Conservation (phyloP, 2,888 invertebrate species). For the Sericinus montela region DNA sequence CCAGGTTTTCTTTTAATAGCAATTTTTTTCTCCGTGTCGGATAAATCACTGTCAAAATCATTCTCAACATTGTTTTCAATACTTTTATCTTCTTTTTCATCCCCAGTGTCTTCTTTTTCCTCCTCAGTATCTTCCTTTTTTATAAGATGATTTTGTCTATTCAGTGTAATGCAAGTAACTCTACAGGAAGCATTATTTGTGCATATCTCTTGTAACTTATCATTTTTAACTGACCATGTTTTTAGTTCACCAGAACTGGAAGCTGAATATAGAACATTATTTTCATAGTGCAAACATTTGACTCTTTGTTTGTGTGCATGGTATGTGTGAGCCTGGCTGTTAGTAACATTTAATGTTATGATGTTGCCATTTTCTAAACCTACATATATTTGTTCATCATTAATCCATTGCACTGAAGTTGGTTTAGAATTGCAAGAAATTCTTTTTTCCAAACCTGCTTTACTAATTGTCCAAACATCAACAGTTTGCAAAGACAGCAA, state of each 20-base stretch:
- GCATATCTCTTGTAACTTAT: slow-evolving; percentile 73
- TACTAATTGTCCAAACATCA: slow-evolving; percentile 89
- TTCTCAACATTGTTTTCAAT: slow-evolving; percentile 30
- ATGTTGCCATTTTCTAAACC: slow-evolving; percentile 88
- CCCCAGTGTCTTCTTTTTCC: slow-evolving; percentile 50
- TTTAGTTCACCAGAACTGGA: slow-evolving; percentile 90
- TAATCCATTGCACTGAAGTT: slow-evolving; percentile 84
- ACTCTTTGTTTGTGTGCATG: slow-evolving; percentile 83
- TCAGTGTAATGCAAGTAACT: slow-evolving; percentile 84
- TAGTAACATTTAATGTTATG: slow-evolving; percentile 76
- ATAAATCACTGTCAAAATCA: slow-evolving; percentile 35
- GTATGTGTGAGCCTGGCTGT: slow-evolving; percentile 63
- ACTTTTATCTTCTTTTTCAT: no score
- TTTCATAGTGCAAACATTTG: slow-evolving; percentile 80
- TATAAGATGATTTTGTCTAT: slow-evolving; percentile 63
- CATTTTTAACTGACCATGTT: slow-evolving; percentile 79
- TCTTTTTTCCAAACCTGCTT: slow-evolving; percentile 84
- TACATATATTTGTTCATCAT: slow-evolving; percentile 80
- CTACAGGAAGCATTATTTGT: slow-evolving; percentile 83
- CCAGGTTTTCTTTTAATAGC: slow-evolving; percentile 54
- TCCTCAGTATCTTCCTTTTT: slow-evolving; percentile 58
- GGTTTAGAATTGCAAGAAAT: slow-evolving; percentile 85
- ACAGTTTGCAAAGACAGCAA: slow-evolving; percentile 85
- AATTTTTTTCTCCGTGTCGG: slow-evolving; percentile 31
- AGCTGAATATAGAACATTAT: slow-evolving; percentile 82